Conservation (phyloP, 92 coral and sea anemone genomes). For the Epizoanthus fatuus region DNA sequence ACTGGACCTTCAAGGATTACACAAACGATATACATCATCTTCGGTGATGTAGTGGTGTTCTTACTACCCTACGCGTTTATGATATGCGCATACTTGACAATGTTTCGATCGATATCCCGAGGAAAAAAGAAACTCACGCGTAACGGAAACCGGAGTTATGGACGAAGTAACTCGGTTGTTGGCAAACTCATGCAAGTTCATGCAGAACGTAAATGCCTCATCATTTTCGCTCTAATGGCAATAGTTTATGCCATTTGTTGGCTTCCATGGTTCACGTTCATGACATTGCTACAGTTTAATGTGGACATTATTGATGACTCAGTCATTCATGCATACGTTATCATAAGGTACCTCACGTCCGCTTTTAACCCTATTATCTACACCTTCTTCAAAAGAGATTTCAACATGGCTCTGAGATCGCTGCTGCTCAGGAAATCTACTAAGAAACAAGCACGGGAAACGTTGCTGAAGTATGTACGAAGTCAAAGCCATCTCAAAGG, state of each 20-base stretch:
- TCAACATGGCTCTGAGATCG: slow-evolving; percentile 13
- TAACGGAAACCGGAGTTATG: neutral
- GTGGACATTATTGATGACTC: neutral
- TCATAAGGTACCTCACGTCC: slow-evolving; percentile 35
- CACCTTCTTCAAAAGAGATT: slow-evolving; percentile 40
- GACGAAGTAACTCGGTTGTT: neutral
- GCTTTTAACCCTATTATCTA: slow-evolving; percentile 42
- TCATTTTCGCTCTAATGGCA: slow-evolving; percentile 34
- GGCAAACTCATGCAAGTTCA: slow-evolving; percentile 13
- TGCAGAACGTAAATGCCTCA: slow-evolving; percentile 29
- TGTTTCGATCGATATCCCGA: slow-evolving; percentile 33
- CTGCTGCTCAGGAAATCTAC: slow-evolving; percentile 25
- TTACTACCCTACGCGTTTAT: slow-evolving; percentile 27
- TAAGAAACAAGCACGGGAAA: slow-evolving; percentile 12
- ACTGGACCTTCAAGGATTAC: neutral
- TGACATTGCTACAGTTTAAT: slow-evolving; percentile 6
- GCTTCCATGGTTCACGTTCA: slow-evolving; percentile 24
- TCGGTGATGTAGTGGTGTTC: slow-evolving; percentile 7
- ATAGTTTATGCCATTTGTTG: slow-evolving; percentile 34
- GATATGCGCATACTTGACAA: slow-evolving; percentile 46
- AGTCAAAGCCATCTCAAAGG: too few species aligned
- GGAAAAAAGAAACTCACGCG: slow-evolving; percentile 23
- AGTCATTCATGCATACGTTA: neutral
- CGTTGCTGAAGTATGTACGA: neutral
- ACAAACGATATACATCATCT: slow-evolving; percentile 19